phyloP scores from a whole-genome alignment of 92 coral and sea anemone genomes.

The Desmophyllum pertusum region DNA sequence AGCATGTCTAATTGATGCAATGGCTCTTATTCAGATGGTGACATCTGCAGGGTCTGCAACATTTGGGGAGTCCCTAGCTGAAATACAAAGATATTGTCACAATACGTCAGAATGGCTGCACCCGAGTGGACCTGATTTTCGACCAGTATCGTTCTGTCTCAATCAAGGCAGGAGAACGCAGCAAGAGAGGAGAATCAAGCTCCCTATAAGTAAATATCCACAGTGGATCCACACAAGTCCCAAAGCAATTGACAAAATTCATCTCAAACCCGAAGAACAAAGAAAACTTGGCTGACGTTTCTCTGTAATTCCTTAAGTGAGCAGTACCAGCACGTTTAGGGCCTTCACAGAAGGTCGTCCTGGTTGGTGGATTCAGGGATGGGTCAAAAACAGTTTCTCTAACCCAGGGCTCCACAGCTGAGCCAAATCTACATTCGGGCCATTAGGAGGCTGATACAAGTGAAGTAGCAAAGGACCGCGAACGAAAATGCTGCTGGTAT shows the following conservation, averaged over 20 bases:
- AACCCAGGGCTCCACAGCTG: constrained; percentile 18
- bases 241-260: constrained; percentile 64
- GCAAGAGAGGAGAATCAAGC: constrained; percentile 39
- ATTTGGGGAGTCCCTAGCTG: constrained; percentile 45
- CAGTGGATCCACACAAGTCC: constrained; percentile 49
- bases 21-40: constrained; percentile 67
- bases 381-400: constrained; percentile 50
- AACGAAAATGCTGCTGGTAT: too few species aligned
- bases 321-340: constrained; percentile 28
- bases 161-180: constrained; percentile 65
- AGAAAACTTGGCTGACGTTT: constrained; percentile 58
- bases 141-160: constrained; percentile 45
- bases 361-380: constrained; percentile 71
- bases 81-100: constrained; percentile 48
- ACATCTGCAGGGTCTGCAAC: constrained; percentile 49
- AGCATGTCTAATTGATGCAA: constrained; percentile 61
- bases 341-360: constrained; percentile 50
- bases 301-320: constrained; percentile 46
- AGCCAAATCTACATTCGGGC: constrained; percentile 45
- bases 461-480: too few species aligned
- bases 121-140: constrained; percentile 46
- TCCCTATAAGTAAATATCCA: constrained; percentile 55
- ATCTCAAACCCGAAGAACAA: constrained; percentile 64
- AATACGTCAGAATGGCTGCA: constrained; percentile 23
- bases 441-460: constrained; percentile 77